Evolutionary conservation across 2,113 vertebrate species (phyloP), one percentile per base, ranked within the genome.

Genomic region (Todiramphus saurophagus): DNA sequence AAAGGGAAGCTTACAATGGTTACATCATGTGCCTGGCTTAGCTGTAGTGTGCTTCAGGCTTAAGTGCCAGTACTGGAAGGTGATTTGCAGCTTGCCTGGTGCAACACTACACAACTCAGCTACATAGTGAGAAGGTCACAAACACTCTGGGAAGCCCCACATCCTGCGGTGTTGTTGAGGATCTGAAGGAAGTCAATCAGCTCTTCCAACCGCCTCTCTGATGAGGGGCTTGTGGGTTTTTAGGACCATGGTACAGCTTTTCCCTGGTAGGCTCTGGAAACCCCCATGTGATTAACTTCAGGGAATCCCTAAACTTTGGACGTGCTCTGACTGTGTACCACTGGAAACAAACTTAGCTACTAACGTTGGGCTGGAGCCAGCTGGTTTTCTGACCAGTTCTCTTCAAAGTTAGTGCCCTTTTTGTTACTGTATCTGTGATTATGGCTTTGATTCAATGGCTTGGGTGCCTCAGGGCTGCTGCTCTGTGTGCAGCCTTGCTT

Each of bases 181-280:
- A 35, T 59, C 25, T 64, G 80, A 46, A 69, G 31, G 63, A 83
- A 62, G 17, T 56, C 1, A 1, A n/a, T 70, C 23, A 30, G 11
- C 51, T 56, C 28, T 64, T 51, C 19, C 43, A 33, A 7, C 16
- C 0, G 1, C 28, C 13, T 64, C 37, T 68, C 15, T 0, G 0
- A 8, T 13, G 20, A 78, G 3, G 16, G 11, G 33, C 30, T 46
- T 50, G 18, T 2, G 1, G 1, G 14, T 56, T 80, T 87, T 82
- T 43, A 60, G 28, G 33, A 43, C 70, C 13, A 9, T 33, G 17
- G 20, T 70, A 33, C 31, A 62, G 16, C 21, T 79, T 59, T 27
- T 60, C 4, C 5, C 43, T 58, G 18, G 10, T 60, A 83, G 66
- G 21, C 25, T 80, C 31, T 72, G 44, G 33, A 82, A 23, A 77